phyloP scores from a whole-genome alignment of 2,888 invertebrate species.

The Napeogenes sylphis region DNA sequence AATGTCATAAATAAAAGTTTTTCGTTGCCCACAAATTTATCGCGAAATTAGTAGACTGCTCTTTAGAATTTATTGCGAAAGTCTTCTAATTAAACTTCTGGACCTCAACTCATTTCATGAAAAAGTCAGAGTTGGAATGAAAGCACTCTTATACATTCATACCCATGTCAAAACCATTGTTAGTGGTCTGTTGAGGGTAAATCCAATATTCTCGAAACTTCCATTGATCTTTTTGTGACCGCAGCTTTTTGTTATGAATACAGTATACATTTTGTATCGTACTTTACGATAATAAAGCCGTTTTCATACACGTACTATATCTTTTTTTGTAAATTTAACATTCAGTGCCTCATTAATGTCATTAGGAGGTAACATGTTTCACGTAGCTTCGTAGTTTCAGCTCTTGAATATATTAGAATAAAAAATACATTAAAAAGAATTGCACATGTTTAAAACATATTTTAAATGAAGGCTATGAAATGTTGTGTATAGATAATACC shows the following conservation, averaged over 20 bases:
- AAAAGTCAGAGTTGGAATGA: conserved; percentile 39
- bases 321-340: conserved; percentile 1
- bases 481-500: no score
- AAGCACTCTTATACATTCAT: conserved; percentile 27
- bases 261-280: conserved; percentile 2
- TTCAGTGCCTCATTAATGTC: not conserved
- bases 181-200: conserved; percentile 47
- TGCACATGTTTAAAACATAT: not conserved
- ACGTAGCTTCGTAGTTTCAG: not conserved
- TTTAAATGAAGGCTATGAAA: no score
- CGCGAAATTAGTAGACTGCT: conserved; percentile 17
- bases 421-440: not conserved
- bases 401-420: not conserved
- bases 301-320: not conserved
- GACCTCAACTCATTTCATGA: conserved; percentile 37
- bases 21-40: conserved; percentile 5
- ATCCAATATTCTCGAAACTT: conserved; percentile 54
- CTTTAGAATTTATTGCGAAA: conserved; percentile 39
- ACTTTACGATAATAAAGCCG: conserved; percentile 5
- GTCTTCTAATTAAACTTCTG: conserved; percentile 45
- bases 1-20: no score
- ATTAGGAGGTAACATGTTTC: not conserved
- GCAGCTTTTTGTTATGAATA: conserved; percentile 37
- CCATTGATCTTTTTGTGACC: conserved; percentile 46
- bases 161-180: conserved; percentile 53